Evolutionary conservation across 1,140 invertebrate genomes (phyloP).

Genomic region (Euura saliciscinereae): DNA sequence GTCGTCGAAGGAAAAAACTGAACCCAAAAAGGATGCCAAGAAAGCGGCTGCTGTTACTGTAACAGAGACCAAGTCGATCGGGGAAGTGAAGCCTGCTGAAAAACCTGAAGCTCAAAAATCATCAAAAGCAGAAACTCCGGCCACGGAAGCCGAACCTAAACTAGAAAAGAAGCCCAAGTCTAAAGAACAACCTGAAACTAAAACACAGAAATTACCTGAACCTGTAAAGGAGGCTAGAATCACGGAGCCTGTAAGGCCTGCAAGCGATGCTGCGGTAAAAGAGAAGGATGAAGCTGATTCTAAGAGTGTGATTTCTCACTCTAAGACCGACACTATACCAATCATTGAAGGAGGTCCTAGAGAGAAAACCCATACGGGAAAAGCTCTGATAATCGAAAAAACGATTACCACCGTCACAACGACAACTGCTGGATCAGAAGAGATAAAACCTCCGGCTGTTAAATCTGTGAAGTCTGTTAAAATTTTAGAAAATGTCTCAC

Average conservation of each 20-base stretch:
- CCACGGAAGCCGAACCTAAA: neutral
- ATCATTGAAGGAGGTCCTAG: neutral
- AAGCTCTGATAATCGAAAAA: slow-evolving; percentile 38
- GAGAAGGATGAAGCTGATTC: neutral
- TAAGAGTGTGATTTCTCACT: neutral
- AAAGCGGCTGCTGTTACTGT: neutral
- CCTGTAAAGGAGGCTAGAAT: neutral
- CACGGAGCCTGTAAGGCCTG: neutral
- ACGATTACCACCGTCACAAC: slow-evolving; percentile 32
- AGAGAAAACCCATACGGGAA: slow-evolving; percentile 14
- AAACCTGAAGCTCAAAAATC: neutral
- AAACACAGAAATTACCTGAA: neutral
- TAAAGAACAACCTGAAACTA: neutral
- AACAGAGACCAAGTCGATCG: neutral
- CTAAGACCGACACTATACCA: neutral
- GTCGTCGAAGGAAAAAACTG: neutral
- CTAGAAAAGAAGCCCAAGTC: neutral
- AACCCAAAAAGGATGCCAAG: neutral
- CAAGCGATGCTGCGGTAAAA: neutral
- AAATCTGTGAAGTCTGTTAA: slow-evolving; percentile 36
- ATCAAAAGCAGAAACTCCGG: neutral
- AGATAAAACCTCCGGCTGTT: slow-evolving; percentile 28
- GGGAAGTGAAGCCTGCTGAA: neutral
- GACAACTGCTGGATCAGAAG: slow-evolving; percentile 17
- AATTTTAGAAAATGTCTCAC: slow-evolving; percentile 37